Percentiles rank a stretch among this genome's conserved stretches.
Evolutionary conservation across 2,888 invertebrate genomes (phyloP).

Genomic region (Xanthia togata): DNA sequence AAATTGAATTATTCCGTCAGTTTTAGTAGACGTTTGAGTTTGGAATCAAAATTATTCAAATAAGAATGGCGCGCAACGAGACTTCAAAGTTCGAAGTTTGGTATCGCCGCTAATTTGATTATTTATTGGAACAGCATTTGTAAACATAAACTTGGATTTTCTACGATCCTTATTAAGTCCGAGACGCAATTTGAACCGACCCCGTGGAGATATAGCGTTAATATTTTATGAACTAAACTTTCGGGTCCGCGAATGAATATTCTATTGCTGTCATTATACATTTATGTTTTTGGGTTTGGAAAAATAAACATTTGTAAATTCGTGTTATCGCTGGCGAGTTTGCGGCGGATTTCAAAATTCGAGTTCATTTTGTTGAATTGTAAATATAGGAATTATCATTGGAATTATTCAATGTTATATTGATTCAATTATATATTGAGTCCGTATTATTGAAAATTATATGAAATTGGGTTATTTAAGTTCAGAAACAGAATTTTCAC

Average conservation of each 20-base stretch:
- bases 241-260: conserved; percentile 76
- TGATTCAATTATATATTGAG: neutral
- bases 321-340: conserved; percentile 5
- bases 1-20: conserved; percentile 46
- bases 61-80: conserved; percentile 38
- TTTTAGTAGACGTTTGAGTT: conserved; percentile 50
- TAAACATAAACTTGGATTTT: conserved; percentile 70
- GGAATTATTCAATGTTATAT: conserved; percentile 1
- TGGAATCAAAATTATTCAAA: conserved; percentile 60
- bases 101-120: conserved; percentile 57
- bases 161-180: conserved; percentile 70
- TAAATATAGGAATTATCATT: neutral
- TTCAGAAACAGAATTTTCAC: neutral
- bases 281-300: conserved; percentile 48
- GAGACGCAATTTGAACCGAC: conserved; percentile 65
- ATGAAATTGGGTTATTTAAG: neutral
- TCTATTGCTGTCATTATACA: conserved; percentile 65
- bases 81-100: conserved; percentile 47
- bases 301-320: conserved; percentile 47
- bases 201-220: conserved; percentile 70
- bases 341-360: conserved; percentile 8
- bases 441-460: neutral
- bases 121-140: conserved; percentile 64
- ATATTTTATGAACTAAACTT: conserved; percentile 78
- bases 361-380: neutral